Base-by-base conservation (phyloP, 2,888 invertebrate species). In the Rotaria magnacalcarata region DNA sequence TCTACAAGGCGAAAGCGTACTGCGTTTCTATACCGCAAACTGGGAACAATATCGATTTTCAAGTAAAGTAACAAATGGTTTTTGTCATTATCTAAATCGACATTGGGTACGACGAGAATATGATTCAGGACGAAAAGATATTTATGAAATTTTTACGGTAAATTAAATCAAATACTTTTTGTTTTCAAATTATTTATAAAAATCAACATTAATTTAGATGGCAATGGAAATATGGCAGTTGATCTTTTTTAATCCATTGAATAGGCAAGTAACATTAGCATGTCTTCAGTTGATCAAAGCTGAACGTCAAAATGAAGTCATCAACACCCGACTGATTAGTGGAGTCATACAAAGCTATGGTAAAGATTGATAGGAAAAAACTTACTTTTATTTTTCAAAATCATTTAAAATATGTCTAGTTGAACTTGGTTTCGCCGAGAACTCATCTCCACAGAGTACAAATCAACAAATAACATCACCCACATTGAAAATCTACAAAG, bases 21-120 rank as follows among this genome's bases (percentile, higher is more conserved):
- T 86, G 8, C 85, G 75, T 75, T 86, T 85, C 50, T 86, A 84
- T 56, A 85, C 85, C 3, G 80, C 74, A 47, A 85, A 97, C 90
- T 99, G 99, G 99, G 96, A 96, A 90, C 95, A 96, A 90, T 99
- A 97, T 91, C 96, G 96, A 91, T 97, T 98, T 92, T 96, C 96
- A 86, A 96, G 96, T 88, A 95, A 96, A 90, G 98, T 98, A 11
- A 93, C 98, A 58, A 96, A 99, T 92, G 98, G 98, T 0, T 96
- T 98, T 86, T 98, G 97, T 92, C 94, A 96, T 0, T 99, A 99
- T 92, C 93, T 99, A 84, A 99, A 99, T 93, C 91, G 99, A 89
- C 98, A 99, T 91, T 99, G 99, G 99, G 99, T 99, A 8, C 94
- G 96, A 89, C 93, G 99, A 88, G 98, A 99, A 91, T 96, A 96